Percentiles rank a stretch among this genome's conserved stretches.
phyloP scores from a whole-genome alignment of 2,113 vertebrate genomes.

The Leptosomus discolor region DNA sequence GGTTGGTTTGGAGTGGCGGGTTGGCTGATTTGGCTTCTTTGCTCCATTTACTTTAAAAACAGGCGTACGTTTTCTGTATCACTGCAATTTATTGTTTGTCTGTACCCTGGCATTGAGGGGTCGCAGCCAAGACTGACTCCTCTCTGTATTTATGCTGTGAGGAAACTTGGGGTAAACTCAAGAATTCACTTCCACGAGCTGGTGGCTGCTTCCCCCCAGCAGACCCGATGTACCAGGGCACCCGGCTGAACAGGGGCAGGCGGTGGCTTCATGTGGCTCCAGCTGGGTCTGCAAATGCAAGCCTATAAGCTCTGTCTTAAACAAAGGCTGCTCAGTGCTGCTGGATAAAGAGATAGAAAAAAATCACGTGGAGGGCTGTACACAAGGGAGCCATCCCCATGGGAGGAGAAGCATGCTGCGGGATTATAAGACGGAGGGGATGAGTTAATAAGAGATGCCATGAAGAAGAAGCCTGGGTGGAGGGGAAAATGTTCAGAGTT shows the following conservation, averaged over 20 bases:
- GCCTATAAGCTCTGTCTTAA: neutral
- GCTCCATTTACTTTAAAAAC: neutral
- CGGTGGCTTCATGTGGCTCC: neutral
- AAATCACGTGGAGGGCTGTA: neutral
- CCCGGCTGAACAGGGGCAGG: accelerated
- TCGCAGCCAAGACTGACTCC: neutral
- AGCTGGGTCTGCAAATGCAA: neutral
- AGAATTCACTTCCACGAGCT: neutral
- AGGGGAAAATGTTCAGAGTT: neutral
- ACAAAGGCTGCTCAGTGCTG: neutral
- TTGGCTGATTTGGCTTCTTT: neutral
- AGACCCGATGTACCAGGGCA: accelerated
- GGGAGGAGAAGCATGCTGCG: neutral
- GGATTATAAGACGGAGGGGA: neutral
- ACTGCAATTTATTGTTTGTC: neutral
- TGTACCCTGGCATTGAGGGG: neutral
- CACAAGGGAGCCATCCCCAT: neutral
- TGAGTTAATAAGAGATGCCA: neutral
- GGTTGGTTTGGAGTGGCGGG: neutral
- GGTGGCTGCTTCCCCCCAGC: neutral
- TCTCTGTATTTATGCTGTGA: neutral
- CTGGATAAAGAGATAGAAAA: neutral
- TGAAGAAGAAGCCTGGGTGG: neutral
- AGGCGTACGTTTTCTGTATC: neutral
- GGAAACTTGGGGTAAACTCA: neutral